phyloP scores from a whole-genome alignment of 2,888 invertebrate species.

The Aquatica leii region DNA sequence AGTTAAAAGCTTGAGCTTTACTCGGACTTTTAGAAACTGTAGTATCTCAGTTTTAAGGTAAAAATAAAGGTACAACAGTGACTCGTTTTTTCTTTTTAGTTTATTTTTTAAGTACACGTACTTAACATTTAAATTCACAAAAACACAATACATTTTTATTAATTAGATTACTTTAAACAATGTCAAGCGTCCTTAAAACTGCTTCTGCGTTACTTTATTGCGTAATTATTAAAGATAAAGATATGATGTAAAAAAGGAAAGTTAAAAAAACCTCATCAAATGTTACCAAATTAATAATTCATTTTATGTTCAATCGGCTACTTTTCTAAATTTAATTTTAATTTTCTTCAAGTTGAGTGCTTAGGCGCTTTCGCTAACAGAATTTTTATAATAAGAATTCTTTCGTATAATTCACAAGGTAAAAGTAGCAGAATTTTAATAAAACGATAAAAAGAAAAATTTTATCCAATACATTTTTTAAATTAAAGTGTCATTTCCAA shows the following conservation, averaged over 20 bases:
- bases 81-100: constrained; percentile 15
- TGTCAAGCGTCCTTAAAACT: not conserved
- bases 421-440: constrained; percentile 5
- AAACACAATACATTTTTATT: constrained; percentile 25
- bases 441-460: constrained; percentile 2
- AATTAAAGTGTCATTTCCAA: too few relatives aligned
- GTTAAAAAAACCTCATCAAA: constrained; percentile 26
- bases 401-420: constrained; percentile 12
- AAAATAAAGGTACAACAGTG: constrained; percentile 17
- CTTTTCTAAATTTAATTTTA: constrained; percentile 30
- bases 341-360: constrained; percentile 11
- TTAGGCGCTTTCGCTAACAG: constrained; percentile 1
- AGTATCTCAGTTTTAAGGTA: constrained; percentile 14
- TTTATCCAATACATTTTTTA: constrained; percentile 3
- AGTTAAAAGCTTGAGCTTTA: constrained; percentile 42
- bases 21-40: constrained; percentile 22
- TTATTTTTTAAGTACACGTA: constrained; percentile 11
- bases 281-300: constrained; percentile 31
- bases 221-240: constrained; percentile 7
- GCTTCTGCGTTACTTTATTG: too few relatives aligned
- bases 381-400: constrained; percentile 12
- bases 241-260: constrained; percentile 19
- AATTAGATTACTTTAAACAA: constrained; percentile 21
- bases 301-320: constrained; percentile 29
- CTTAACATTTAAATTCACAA: constrained; percentile 19